These are phyloP conservation scores for Tromatobia lineatoria DNA, from an alignment of 2,888 invertebrate genomes.

Conservation along the genomic window DNA sequence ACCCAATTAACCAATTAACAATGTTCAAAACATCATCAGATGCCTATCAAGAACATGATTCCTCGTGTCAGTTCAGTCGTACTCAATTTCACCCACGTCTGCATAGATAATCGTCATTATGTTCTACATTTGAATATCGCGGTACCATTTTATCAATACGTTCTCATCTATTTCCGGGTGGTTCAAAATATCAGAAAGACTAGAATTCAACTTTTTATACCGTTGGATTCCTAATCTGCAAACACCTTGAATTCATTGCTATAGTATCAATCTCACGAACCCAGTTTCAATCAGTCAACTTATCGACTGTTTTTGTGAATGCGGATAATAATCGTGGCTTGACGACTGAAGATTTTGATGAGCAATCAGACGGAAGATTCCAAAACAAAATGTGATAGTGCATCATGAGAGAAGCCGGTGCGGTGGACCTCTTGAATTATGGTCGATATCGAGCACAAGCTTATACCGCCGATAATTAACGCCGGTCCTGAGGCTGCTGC, in stretches of 20 bases:
- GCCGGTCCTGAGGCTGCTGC: slow-evolving; percentile 69
- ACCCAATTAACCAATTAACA: background rate
- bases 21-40: background rate
- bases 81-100: background rate
- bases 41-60: too few species aligned
- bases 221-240: background rate
- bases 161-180: background rate
- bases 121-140: too few species aligned
- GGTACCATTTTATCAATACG: too few species aligned
- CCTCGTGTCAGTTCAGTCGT: background rate
- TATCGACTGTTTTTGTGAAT: background rate
- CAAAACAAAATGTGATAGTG: slow-evolving; percentile 17
- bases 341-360: background rate
- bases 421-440: slow-evolving; percentile 77
- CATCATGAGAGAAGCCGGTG: slow-evolving; percentile 9
- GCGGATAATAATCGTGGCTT: background rate
- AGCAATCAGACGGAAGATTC: background rate
- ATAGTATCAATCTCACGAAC: background rate
- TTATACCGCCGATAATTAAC: slow-evolving; percentile 81
- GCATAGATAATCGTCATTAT: too few species aligned
- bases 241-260: background rate
- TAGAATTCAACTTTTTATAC: background rate
- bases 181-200: background rate
- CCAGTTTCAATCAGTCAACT: background rate
- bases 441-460: slow-evolving; percentile 81